Evolutionary conservation across 2,113 vertebrate genomes (phyloP).

Genomic region (Sphyrna mokarran): DNA sequence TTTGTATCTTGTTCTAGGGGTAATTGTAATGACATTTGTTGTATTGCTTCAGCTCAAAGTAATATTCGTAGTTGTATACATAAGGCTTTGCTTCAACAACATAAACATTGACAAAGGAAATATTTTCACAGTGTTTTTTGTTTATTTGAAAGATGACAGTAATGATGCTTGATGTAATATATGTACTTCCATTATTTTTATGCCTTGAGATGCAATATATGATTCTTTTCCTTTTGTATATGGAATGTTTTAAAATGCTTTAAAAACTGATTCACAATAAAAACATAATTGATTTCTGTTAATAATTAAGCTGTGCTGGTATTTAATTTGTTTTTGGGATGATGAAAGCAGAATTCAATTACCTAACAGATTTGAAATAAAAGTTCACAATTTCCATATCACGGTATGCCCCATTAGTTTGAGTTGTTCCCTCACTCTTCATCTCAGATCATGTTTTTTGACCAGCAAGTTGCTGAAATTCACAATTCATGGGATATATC

Average conservation of each 20-base stretch:
- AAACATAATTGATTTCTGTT: not conserved
- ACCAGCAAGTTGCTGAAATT: not conserved
- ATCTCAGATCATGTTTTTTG: not conserved
- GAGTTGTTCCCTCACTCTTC: not conserved
- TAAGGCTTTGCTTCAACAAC: not conserved
- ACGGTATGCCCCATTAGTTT: not conserved
- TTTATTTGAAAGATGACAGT: not conserved
- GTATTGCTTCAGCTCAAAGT: not conserved
- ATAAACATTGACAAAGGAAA: not conserved
- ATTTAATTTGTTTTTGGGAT: not conserved
- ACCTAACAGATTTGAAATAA: not conserved
- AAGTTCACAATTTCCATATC: not conserved
- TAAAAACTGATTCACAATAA: constrained; percentile 18
- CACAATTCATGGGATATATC: not conserved
- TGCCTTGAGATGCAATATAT: not conserved
- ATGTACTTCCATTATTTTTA: not conserved
- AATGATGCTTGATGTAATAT: not conserved
- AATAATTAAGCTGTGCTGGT: not conserved
- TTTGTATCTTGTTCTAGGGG: not conserved
- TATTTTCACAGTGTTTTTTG: not conserved
- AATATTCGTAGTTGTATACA: not conserved
- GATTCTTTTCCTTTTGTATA: not conserved
- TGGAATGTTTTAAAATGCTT: not conserved
- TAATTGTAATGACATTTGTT: not conserved
- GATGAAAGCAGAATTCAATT: not conserved